Conservation (phyloP, 2,113 vertebrate genomes). For the Leptodactylus fuscus region DNA sequence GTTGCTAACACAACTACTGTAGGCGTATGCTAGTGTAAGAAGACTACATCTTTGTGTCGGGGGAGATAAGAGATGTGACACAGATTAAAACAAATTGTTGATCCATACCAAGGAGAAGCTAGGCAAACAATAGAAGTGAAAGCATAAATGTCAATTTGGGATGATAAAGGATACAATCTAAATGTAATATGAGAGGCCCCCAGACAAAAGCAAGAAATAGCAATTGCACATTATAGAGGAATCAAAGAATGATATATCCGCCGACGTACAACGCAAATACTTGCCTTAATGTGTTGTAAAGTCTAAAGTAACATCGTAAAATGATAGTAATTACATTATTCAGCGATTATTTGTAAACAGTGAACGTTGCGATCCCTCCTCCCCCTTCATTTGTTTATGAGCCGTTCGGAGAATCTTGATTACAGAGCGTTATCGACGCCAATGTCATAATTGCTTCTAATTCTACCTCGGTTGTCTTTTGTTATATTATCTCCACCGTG, state of each 20-base stretch:
- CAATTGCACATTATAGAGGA: slow-evolving; percentile 79
- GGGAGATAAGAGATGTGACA: slow-evolving; percentile 81
- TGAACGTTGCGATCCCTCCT: not conserved
- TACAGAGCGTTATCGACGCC: slow-evolving; percentile 42
- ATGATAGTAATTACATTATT: slow-evolving; percentile 41
- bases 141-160: slow-evolving; percentile 91
- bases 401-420: slow-evolving; percentile 63
- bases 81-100: slow-evolving; percentile 85
- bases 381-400: slow-evolving; percentile 57
- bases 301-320: slow-evolving; percentile 48
- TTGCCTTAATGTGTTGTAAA: slow-evolving; percentile 32
- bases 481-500: slow-evolving; percentile 60
- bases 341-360: slow-evolving; percentile 44
- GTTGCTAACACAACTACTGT: slow-evolving; percentile 68
- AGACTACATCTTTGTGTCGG: slow-evolving; percentile 73
- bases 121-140: slow-evolving; percentile 86
- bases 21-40: slow-evolving; percentile 67
- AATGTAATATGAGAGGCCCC: slow-evolving; percentile 87
- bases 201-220: slow-evolving; percentile 83
- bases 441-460: slow-evolving; percentile 58
- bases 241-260: slow-evolving; percentile 67
- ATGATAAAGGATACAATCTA: slow-evolving; percentile 90
- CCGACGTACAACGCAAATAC: slow-evolving; percentile 23
- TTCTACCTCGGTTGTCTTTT: slow-evolving; percentile 36
- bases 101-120: slow-evolving; percentile 77